Conservation (phyloP, 2,113 vertebrate species). For the Hyla sarda region DNA sequence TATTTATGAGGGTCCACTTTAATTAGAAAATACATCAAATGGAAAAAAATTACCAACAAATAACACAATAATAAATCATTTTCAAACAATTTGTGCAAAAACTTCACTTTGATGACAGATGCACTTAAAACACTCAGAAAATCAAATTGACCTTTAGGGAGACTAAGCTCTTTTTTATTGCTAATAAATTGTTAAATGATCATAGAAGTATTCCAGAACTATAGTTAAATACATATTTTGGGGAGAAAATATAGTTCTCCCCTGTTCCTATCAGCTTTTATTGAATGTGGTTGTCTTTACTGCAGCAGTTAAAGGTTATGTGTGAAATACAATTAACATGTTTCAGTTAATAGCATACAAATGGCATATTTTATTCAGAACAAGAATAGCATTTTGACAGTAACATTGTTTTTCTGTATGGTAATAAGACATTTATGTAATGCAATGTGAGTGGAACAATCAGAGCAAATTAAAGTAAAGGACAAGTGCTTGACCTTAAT, state of each 20-base stretch:
- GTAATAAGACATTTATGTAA: conserved; percentile 7
- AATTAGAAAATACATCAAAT: no score
- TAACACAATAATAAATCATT: not conserved
- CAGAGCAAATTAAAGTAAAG: conserved; percentile 6
- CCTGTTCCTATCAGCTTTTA: conserved; percentile 24
- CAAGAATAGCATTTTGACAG: not conserved
- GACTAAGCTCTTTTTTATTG: no score
- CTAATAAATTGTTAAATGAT: not conserved
- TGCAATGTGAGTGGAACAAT: conserved; percentile 4
- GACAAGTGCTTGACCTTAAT: conserved; percentile 28
- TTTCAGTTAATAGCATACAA: conserved; percentile 25
- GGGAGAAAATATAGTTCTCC: conserved; percentile 33
- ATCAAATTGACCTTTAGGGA: not conserved
- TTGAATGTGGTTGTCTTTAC: conserved; percentile 19
- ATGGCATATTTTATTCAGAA: conserved; percentile 23
- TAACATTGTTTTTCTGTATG: conserved; percentile 13
- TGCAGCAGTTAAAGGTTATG: conserved; percentile 27
- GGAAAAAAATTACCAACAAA: not conserved
- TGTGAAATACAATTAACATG: conserved; percentile 42
- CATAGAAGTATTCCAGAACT: not conserved
- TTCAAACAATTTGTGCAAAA: not conserved
- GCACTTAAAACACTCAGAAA: not conserved
- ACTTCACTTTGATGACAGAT: not conserved
- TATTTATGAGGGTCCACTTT: no score
- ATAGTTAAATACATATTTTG: conserved; percentile 21